Conservation (phyloP, 2,888 invertebrate genomes). For the Anthoptus insignis region DNA sequence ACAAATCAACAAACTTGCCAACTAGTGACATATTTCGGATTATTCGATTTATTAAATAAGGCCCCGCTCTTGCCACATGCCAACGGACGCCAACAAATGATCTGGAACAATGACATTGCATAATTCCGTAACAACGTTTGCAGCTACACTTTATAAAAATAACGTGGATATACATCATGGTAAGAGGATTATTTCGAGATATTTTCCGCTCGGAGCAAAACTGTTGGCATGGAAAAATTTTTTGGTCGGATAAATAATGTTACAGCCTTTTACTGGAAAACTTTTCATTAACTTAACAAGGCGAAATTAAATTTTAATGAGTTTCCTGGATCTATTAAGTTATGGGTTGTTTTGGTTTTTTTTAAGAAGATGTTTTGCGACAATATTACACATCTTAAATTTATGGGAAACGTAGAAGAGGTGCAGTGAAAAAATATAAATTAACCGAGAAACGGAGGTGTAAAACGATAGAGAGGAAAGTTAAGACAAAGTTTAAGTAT, state of each 20-base stretch:
- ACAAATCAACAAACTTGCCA: too few species aligned
- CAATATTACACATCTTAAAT: too few species aligned
- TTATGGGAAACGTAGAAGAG: background rate
- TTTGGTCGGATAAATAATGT: slow-evolving; percentile 35
- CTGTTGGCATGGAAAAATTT: slow-evolving; percentile 35
- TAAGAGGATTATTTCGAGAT: slow-evolving; percentile 35
- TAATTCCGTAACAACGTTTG: slow-evolving; percentile 27
- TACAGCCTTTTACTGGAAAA: slow-evolving; percentile 28
- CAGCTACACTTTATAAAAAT: slow-evolving; percentile 36
- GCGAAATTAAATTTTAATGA: slow-evolving; percentile 24
- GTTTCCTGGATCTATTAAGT: slow-evolving; percentile 11
- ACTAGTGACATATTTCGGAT: too few species aligned
- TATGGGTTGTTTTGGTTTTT: background rate
- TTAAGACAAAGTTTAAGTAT: background rate
- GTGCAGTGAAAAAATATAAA: background rate
- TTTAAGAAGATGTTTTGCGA: background rate
- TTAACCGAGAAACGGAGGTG: background rate
- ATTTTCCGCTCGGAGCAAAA: slow-evolving; percentile 29
- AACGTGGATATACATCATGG: slow-evolving; percentile 37
- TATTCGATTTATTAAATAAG: too few species aligned
- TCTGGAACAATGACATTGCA: slow-evolving; percentile 32
- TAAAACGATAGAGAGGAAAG: background rate
- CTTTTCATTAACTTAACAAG: slow-evolving; percentile 29
- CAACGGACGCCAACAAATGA: slow-evolving; percentile 31
- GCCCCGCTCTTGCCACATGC: slow-evolving; percentile 34